Base-by-base conservation (phyloP, 2,113 vertebrate species). In the Anser brachyrhynchus region DNA sequence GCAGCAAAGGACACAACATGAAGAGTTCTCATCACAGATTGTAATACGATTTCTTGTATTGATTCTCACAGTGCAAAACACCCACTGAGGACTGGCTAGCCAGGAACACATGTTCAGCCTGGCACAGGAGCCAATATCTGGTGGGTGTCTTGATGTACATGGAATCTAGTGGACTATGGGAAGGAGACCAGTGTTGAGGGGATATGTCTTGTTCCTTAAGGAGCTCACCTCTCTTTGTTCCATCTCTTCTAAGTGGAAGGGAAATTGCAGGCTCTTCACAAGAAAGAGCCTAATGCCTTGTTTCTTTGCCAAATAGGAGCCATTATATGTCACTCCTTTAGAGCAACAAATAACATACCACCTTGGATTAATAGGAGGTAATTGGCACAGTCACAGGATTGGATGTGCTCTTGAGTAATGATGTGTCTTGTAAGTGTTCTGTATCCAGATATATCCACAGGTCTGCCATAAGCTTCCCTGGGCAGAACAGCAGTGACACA, bases 351-450 rank as follows among this genome's bases (percentile, higher is more conserved):
- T 64, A 75, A 59, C 59, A 18, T 4, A 41, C 22, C 51, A 33
- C 69, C 22, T 10, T 39, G 46, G 65, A 54, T 70, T 87, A 62
- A 37, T n/a, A 74, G 22, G 41, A 89, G 44, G 33, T 77, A 18
- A 41, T 16, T 75, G 69, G 22, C 31, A 23, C 31, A 54, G 5
- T 35, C 22, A 7, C 43, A 52, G 52, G 35, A 80, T 33, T 39
- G 22, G 22, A 8, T 51, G n/a, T 84, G 52, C 37, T 75, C 12
- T 75, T 39, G 39, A 52, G 16, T 59, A 59, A 26, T 5, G 11
- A 43, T 52, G 20, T 28, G 41, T 59, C 28, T 55, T 44, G 9
- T 0, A 0, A 52, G 69, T 21, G 46, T 77, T 39, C 2, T 0
- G 4, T 35, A 58, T 54, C 51, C 66, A 82, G 28, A 28, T 78